These are phyloP conservation scores for Eulemur macaco DNA, from an alignment of 2,113 vertebrate genomes.

Conservation along the genomic window DNA sequence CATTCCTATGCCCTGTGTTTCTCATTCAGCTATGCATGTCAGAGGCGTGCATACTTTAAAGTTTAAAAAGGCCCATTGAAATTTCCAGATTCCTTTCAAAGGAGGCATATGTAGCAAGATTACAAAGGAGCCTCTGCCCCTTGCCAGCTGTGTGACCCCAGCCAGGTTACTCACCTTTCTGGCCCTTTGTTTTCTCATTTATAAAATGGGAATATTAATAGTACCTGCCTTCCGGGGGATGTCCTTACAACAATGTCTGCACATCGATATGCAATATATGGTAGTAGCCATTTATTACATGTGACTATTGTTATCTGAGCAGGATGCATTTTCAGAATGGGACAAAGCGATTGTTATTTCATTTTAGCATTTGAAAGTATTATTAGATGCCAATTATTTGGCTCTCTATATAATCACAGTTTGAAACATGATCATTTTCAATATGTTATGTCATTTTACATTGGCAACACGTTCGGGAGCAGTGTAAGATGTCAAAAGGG, in stretches of 20 bases:
- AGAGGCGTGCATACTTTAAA: neutral
- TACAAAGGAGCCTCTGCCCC: neutral
- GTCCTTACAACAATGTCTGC: neutral
- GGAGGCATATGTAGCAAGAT: neutral
- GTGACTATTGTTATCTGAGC: neutral
- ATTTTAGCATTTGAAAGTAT: neutral
- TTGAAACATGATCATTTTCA: constrained; percentile 47
- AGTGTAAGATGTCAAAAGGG: constrained; percentile 72
- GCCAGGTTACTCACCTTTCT: neutral
- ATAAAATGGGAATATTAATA: neutral
- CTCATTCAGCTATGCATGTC: neutral
- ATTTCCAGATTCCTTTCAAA: neutral
- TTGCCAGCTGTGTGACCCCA: neutral
- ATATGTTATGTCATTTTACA: constrained; percentile 65
- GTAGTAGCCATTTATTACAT: neutral
- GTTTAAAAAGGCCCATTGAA: neutral
- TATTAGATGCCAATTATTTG: neutral
- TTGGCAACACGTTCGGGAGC: constrained; percentile 70
- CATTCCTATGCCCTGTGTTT: neutral
- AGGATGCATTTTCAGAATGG: neutral
- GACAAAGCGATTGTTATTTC: neutral
- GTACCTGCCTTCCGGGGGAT: neutral
- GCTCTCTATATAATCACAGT: neutral
- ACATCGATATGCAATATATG: no score
- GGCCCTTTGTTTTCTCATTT: neutral